These are phyloP conservation scores for Semicossyphus pulcher DNA, from an alignment of 2,113 vertebrate genomes.

Conservation along the genomic window DNA sequence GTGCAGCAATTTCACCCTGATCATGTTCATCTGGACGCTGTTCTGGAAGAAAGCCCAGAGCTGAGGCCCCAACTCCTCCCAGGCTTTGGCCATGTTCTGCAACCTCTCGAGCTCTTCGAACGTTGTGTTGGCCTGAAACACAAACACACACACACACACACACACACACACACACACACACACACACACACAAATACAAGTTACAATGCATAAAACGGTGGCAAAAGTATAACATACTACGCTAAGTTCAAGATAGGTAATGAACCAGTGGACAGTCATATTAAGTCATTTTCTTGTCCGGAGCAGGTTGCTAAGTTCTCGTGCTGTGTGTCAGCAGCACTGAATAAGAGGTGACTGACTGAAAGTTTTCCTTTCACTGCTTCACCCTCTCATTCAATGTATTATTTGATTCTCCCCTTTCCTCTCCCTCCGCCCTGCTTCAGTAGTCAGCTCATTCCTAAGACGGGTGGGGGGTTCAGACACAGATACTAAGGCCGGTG, in stretches of 20 bases:
- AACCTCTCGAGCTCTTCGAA: slow-evolving; percentile 93
- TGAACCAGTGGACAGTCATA: too few relatives aligned
- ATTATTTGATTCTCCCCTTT: slow-evolving; percentile 29
- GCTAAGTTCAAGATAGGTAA: too few relatives aligned
- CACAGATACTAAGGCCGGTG: slow-evolving; percentile 31
- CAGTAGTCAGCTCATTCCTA: slow-evolving; percentile 63
- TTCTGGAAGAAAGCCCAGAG: slow-evolving; percentile 92
- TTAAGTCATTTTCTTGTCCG: too few relatives aligned
- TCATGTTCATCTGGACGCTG: slow-evolving; percentile 93
- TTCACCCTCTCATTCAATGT: slow-evolving; percentile 41
- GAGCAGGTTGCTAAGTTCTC: too few relatives aligned
- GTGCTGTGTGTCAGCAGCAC: slow-evolving; percentile 1
- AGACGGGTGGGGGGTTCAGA: slow-evolving; percentile 45
- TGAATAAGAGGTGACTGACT: slow-evolving; percentile 17
- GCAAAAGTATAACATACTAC: background rate
- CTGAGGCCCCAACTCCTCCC: slow-evolving; percentile 95
- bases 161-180: background rate
- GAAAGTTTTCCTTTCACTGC: slow-evolving; percentile 5
- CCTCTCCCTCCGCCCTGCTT: slow-evolving; percentile 16
- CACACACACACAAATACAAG: background rate
- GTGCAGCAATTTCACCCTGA: slow-evolving; percentile 84
- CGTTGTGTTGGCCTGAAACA: slow-evolving; percentile 91
- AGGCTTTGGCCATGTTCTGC: slow-evolving; percentile 86
- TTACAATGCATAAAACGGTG: too few relatives aligned
- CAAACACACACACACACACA: slow-evolving; percentile 40